phyloP scores from a whole-genome alignment of 2,113 vertebrate species.

The Atrichornis clamosus region DNA sequence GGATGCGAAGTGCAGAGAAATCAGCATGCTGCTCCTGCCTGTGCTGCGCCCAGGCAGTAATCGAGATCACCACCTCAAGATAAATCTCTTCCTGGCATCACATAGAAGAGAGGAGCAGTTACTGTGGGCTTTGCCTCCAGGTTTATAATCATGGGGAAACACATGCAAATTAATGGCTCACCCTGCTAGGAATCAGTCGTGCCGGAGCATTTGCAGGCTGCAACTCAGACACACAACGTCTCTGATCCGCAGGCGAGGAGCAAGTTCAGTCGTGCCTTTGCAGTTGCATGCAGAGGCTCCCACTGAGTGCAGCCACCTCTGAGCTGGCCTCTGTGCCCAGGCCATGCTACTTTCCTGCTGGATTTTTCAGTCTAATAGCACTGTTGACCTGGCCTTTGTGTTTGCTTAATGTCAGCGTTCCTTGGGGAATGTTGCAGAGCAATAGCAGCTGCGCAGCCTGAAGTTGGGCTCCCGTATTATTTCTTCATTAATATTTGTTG shows the following conservation, averaged over 20 bases:
- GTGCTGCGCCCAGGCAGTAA: background rate
- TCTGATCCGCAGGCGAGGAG: background rate
- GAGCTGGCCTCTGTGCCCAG: background rate
- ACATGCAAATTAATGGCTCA: background rate
- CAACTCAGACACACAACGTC: rapidly evolving
- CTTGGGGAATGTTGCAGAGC: background rate
- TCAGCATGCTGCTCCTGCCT: background rate
- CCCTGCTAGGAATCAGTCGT: background rate
- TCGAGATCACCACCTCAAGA: constrained; percentile 30
- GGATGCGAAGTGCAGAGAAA: background rate
- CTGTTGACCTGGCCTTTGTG: background rate
- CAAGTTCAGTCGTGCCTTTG: rapidly evolving
- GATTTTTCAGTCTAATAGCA: background rate
- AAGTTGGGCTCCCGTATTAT: background rate
- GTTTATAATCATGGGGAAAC: background rate
- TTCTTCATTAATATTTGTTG: constrained; percentile 35
- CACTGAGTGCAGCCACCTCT: background rate
- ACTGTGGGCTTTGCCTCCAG: background rate
- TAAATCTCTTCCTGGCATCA: background rate
- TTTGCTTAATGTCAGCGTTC: background rate
- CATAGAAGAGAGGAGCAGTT: background rate
- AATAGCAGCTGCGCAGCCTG: background rate
- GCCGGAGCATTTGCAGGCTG: background rate
- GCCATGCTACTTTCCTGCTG: background rate
- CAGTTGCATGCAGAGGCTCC: background rate